Evolutionary conservation across 2,113 vertebrate genomes (phyloP), one percentile per base, ranked within the genome.

Genomic region (Delphinus delphis): DNA sequence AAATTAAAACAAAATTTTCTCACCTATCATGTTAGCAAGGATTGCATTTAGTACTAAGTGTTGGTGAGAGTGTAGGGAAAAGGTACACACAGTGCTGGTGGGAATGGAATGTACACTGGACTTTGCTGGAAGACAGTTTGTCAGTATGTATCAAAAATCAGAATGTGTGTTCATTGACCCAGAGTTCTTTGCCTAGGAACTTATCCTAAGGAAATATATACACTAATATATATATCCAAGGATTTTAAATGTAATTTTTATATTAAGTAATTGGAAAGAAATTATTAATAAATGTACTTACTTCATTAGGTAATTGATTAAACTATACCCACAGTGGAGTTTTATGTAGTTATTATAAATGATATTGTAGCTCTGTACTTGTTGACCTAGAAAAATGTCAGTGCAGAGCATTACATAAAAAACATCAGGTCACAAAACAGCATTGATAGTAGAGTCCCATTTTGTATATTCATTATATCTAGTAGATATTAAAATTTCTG

Each of bases 1-100:
- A 90, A 93, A 67, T 92, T 79, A 83, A 93, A 94, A 76, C 55
- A 38, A n/a, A 33, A n/a, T 79, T 36, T 70, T 87, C 53, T 76
- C 15, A 26, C 41, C 10, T 71, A 21, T 47, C 44, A 50, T 17
- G 50, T 93, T 77, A 91, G 8, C 53, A 77, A 82, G 10, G 38
- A 77, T 88, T 82, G 21, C 33, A 68, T 91, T 91, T 88, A 88
- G 55, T 67, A 50, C 79, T 65, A 36, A 73, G 9, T 82, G 17
- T 81, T 90, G 33, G 47, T 82, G 58, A 83, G 33, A 60, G 38
- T 62, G 17, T 62, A 5, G 53, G 53, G 4, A 63, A 85, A 70
- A n/a, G 53, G 6, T 79, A 38, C 7, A 13, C 12, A 26, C 36
- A 77, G 2, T 70, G 18, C 41, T 55, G 38, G 67, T 8, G 10